Evolutionary conservation across 2,888 invertebrate species (phyloP).

Genomic region (Pediacus dermestoides): DNA sequence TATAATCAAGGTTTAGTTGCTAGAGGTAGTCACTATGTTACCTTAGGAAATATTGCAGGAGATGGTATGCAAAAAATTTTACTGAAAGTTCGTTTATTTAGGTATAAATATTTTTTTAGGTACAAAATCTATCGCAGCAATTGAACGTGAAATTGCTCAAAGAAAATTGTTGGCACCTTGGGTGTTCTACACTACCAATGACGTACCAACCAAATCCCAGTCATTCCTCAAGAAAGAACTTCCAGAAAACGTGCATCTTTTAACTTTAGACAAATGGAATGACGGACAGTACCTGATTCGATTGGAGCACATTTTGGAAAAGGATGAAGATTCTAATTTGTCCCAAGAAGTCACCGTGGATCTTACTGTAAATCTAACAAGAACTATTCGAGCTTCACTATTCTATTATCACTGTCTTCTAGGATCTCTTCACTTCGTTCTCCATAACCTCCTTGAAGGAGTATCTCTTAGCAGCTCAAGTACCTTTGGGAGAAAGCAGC

Average conservation of each 20-base stretch:
- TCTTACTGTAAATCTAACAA: slow-evolving; percentile 45
- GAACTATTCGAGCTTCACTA: slow-evolving; percentile 46
- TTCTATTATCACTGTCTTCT: slow-evolving; percentile 2
- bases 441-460: slow-evolving; percentile 40
- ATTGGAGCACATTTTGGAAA: slow-evolving; percentile 70
- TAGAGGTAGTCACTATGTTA: slow-evolving; percentile 10
- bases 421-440: slow-evolving; percentile 38
- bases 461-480: slow-evolving; percentile 44
- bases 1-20: slow-evolving; percentile 56
- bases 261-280: slow-evolving; percentile 75
- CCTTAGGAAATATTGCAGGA: slow-evolving; percentile 4
- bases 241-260: slow-evolving; percentile 66
- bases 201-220: slow-evolving; percentile 43
- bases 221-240: slow-evolving; percentile 53
- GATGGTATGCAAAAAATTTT: slow-evolving; percentile 8
- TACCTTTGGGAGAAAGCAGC: slow-evolving; percentile 54
- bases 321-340: slow-evolving; percentile 55
- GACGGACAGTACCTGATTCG: slow-evolving; percentile 58
- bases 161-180: slow-evolving; percentile 13
- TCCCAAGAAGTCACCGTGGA: slow-evolving; percentile 56
- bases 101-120: not conserved
- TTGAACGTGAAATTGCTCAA: slow-evolving; percentile 12
- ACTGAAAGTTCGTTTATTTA: not conserved
- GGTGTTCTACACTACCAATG: slow-evolving; percentile 14
- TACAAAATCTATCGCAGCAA: slow-evolving; percentile 6